These are phyloP conservation scores for Rhineura floridana DNA, from an alignment of 2,113 vertebrate species.

Conservation along the genomic window DNA sequence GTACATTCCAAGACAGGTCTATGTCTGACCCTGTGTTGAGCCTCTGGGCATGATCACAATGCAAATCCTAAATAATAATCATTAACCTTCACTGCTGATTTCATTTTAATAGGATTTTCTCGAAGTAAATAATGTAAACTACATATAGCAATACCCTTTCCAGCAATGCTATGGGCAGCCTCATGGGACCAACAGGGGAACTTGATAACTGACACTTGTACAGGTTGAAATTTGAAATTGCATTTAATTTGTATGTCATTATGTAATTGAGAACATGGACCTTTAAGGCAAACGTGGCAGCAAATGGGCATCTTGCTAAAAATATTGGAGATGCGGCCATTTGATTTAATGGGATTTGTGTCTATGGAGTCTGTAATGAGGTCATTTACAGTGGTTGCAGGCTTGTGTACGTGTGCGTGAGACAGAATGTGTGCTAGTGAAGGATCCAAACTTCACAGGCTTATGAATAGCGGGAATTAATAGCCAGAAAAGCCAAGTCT, in stretches of 20 bases:
- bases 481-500: background rate
- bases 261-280: slow-evolving; percentile 74
- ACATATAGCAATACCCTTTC: slow-evolving; percentile 57
- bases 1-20: background rate
- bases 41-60: slow-evolving; percentile 26
- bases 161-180: slow-evolving; percentile 73
- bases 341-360: slow-evolving; percentile 69
- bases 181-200: slow-evolving; percentile 65
- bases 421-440: background rate
- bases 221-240: slow-evolving; percentile 78
- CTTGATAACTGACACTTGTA: slow-evolving; percentile 73
- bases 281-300: slow-evolving; percentile 74
- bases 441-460: background rate
- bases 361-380: slow-evolving; percentile 62
- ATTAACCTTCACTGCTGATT: slow-evolving; percentile 63
- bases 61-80: slow-evolving; percentile 48
- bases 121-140: slow-evolving; percentile 62
- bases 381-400: background rate
- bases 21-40: slow-evolving; percentile 13
- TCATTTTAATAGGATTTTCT: slow-evolving; percentile 68
- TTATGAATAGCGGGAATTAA: background rate
- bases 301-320: slow-evolving; percentile 73
- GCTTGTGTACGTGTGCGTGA: background rate
- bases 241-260: slow-evolving; percentile 81
- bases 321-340: slow-evolving; percentile 74